A percentile compares a stretch with the other conserved stretches of the same genome.
These are phyloP conservation scores for Microcaecilia unicolor DNA, from an alignment of 2,797 vertebrate genomes.

Conservation along the genomic window DNA sequence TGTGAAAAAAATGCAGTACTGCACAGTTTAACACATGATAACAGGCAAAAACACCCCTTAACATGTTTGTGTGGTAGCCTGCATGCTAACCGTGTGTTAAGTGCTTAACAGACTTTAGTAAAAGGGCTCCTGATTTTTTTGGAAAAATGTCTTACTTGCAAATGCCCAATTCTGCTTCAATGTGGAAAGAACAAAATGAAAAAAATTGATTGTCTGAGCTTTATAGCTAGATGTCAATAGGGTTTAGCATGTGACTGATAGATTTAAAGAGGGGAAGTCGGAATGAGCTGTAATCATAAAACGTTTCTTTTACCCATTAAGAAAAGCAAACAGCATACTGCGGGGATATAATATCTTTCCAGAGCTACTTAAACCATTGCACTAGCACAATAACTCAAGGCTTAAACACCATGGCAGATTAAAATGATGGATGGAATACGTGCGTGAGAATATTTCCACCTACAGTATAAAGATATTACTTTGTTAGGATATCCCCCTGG, in stretches of 20 bases:
- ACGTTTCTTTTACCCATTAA: not conserved
- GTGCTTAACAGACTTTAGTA: too few relatives aligned
- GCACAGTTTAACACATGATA: too few relatives aligned
- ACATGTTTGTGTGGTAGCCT: too few relatives aligned
- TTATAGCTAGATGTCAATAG: constrained; percentile 33
- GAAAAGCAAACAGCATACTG: not conserved
- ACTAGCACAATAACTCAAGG: constrained; percentile 17
- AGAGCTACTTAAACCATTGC: constrained; percentile 3
- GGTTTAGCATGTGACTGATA: constrained; percentile 31
- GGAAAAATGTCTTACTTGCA: constrained; percentile 26
- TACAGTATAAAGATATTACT: not conserved
- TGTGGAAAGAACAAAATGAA: constrained; percentile 44
- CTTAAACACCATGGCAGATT: constrained; percentile 17
- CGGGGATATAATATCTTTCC: not conserved
- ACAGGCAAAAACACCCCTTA: too few relatives aligned
- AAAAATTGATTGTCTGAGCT: constrained; percentile 43
- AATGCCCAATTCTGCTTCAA: constrained; percentile 12
- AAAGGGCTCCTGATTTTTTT: too few relatives aligned
- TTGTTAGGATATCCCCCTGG: too few relatives aligned
- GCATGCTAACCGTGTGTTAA: too few relatives aligned
- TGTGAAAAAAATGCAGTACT: too few relatives aligned
- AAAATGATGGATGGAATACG: constrained; percentile 9
- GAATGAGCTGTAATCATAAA: not conserved
- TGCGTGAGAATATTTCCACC: too few relatives aligned
- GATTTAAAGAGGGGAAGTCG: constrained; percentile 10